Evolutionary conservation across 92 coral and sea anemone species (phyloP).

Genomic region (Siderastrea radians): DNA sequence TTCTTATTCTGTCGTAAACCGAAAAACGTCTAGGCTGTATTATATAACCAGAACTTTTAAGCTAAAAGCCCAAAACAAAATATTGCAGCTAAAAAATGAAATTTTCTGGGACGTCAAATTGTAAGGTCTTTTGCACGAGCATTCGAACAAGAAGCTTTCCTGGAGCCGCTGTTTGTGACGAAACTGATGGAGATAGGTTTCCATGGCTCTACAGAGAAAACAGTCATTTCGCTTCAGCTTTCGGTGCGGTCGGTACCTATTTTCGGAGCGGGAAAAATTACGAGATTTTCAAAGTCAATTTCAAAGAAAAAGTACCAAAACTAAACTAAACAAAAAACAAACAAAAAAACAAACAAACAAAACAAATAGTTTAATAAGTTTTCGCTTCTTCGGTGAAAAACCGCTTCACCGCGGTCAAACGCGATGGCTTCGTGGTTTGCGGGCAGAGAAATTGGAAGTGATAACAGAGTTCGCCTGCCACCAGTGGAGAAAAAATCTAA

Average conservation of each 20-base stretch:
- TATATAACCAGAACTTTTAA: not conserved
- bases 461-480: not conserved
- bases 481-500: slow-evolving; percentile 7
- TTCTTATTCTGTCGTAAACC: too few relatives aligned
- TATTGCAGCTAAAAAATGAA: too few relatives aligned
- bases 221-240: slow-evolving; percentile 35
- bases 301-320: not conserved
- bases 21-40: not conserved
- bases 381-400: not conserved
- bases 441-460: not conserved
- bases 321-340: not conserved
- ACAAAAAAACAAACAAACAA: not conserved
- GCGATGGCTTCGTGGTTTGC: slow-evolving; percentile 15
- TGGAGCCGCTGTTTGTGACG: slow-evolving; percentile 11
- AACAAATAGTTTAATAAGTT: not conserved
- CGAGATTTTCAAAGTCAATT: not conserved
- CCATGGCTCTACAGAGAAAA: slow-evolving; percentile 13
- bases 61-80: not conserved
- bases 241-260: slow-evolving; percentile 25
- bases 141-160: slow-evolving; percentile 1
- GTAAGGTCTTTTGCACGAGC: slow-evolving; percentile 17
- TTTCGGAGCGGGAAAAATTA: slow-evolving; percentile 5
- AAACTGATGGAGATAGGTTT: slow-evolving; percentile 5
- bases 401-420: not conserved
- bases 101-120: not conserved